A percentile compares a stretch with the other conserved stretches of the same genome.
Evolutionary conservation across 2,797 vertebrate genomes (phyloP).

Genomic region (Valencia hispanica): DNA sequence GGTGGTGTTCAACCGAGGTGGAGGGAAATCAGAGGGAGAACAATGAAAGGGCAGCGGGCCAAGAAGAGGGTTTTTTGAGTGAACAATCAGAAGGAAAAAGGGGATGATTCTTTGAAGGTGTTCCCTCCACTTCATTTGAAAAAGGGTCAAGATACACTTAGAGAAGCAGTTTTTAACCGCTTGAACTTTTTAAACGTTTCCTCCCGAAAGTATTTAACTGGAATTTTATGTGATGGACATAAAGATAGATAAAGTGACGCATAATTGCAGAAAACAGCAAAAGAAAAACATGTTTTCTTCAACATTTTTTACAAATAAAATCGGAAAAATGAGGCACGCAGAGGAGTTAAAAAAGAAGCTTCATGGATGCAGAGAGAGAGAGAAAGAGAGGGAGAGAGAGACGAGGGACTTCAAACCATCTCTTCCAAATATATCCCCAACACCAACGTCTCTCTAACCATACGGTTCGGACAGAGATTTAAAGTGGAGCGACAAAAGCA

Average conservation of each 20-base stretch:
- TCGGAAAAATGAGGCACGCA: neutral
- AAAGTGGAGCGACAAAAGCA: too few relatives aligned
- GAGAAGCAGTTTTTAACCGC: neutral
- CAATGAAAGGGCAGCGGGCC: conserved; percentile 39
- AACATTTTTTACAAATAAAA: neutral
- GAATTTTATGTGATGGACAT: neutral
- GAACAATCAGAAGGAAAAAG: neutral
- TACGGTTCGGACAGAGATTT: too few relatives aligned
- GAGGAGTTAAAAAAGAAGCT: too few relatives aligned
- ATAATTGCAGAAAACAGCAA: neutral
- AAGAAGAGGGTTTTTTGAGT: conserved; percentile 13
- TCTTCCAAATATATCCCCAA: too few relatives aligned
- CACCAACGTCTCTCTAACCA: too few relatives aligned
- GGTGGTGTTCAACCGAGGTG: neutral
- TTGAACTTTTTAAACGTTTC: neutral
- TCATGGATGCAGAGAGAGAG: too few relatives aligned
- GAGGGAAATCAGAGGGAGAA: conserved; percentile 32
- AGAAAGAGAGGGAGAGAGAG: too few relatives aligned
- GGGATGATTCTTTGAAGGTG: neutral
- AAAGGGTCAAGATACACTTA: neutral
- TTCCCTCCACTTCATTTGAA: neutral
- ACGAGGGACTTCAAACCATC: too few relatives aligned
- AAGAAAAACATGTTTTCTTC: neutral
- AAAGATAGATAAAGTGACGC: neutral
- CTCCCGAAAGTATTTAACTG: neutral